Base-by-base conservation (phyloP, 2,113 vertebrate genomes). In the Capreolus pygargus region DNA sequence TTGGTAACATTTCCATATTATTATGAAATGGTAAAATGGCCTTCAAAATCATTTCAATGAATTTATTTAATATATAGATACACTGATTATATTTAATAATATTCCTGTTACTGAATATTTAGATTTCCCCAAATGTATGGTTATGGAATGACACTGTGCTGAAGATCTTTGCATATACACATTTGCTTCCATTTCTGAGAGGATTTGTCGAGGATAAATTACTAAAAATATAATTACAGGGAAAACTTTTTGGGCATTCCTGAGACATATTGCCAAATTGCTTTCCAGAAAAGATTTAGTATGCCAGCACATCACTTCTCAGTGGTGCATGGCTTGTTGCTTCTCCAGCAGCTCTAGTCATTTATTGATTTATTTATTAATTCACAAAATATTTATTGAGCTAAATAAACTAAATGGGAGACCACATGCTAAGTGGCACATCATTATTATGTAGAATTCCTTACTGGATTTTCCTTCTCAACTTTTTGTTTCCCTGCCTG, bases 101-200 rank as follows among this genome's bases (percentile, higher is more conserved):
- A 52, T 28, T 33, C 13, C 43, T 81, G 1, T 52, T 92, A 64
- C 5, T 89, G 16, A 39, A 79, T 85, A 79, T 78, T 85, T 86
- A 89, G 10, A 45, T 67, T 92, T 89, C 36, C 8, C 17, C 54
- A 88, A 43, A 52, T 92, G 83, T 94, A 70, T 92, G 33, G 76
- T 88, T 88, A 67, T 94, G 13, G 43, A 94, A 58, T 92, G 57
- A 54, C 17, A 85, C 27, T 61, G 25, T 12, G 10, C 57, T 47
- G 17, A 54, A 86, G 36, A 79, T 79, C 36, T 89, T 91, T 67
- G 12, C 70, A 83, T 23, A 50, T 78, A 88, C 52, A 88, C 17
- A 52, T 84, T 88, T 88, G 88, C 13, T 88, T 94, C 15, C 21
- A 58, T 94, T 85, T 94, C 61, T 95, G 82, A 94, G 54, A 67